A percentile compares a stretch with the other conserved stretches of the same genome.
Evolutionary conservation across 2,797 vertebrate species (phyloP).

Genomic region (Eurystomus glaucurus): DNA sequence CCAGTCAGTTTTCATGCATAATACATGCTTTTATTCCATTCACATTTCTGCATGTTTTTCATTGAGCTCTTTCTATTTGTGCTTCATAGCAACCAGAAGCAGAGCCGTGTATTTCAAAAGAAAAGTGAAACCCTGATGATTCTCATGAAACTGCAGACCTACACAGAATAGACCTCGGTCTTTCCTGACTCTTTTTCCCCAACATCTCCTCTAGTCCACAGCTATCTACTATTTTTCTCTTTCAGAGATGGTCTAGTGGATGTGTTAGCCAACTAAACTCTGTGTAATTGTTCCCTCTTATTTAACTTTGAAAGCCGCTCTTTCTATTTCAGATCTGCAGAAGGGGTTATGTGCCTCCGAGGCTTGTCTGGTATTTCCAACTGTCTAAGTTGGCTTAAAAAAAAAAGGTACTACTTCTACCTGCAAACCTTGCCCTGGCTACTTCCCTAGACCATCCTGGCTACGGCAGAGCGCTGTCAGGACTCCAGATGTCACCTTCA

Average conservation of each 20-base stretch:
- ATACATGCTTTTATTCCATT: background rate
- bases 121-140: background rate
- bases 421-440: background rate
- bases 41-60: background rate
- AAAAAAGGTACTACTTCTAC: background rate
- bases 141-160: background rate
- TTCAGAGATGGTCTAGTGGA: background rate
- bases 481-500: background rate
- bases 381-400: background rate
- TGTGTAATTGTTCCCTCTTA: background rate
- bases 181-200: background rate
- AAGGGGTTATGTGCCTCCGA: background rate
- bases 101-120: background rate
- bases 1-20: background rate
- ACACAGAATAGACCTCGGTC: background rate
- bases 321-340: constrained; percentile 32
- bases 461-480: fast-evolving
- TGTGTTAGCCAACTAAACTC: background rate
- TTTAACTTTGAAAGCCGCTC: constrained; percentile 16
- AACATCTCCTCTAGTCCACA: background rate
- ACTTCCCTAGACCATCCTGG: background rate
- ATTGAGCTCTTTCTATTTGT: background rate
- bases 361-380: background rate
- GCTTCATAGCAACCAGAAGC: background rate
- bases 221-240: background rate